phyloP scores from a whole-genome alignment of 1,140 invertebrate genomes.

The Drosophila ironensis region DNA sequence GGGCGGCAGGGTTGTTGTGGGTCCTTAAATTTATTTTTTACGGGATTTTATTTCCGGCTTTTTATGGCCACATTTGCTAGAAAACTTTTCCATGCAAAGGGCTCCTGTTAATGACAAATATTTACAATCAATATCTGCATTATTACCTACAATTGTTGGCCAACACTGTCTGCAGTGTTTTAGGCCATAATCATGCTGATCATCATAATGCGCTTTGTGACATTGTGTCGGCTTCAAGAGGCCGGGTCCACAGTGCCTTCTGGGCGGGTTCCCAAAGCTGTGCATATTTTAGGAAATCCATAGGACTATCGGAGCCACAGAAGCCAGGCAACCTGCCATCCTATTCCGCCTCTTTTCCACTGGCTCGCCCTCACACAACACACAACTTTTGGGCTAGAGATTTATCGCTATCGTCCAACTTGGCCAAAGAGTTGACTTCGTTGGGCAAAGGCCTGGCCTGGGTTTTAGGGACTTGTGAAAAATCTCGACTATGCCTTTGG shows the following conservation, averaged over 20 bases:
- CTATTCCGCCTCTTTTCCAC: neutral
- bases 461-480: conserved; percentile 6
- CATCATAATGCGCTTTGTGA: conserved; percentile 76
- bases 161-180: conserved; percentile 16
- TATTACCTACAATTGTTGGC: neutral
- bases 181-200: conserved; percentile 61
- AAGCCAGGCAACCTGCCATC: no score
- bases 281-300: conserved; percentile 77
- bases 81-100: neutral
- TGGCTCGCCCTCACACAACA: conserved; percentile 17
- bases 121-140: no score
- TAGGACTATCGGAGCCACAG: conserved; percentile 4
- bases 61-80: no score
- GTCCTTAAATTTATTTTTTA: conserved; percentile 8
- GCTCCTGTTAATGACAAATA: neutral
- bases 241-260: conserved; percentile 27
- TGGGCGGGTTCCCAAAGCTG: conserved; percentile 39
- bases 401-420: conserved; percentile 73
- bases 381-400: conserved; percentile 65
- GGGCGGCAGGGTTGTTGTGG: neutral
- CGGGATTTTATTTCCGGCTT: no score
- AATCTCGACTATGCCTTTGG: conserved; percentile 69
- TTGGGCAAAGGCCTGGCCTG: neutral
- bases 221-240: conserved; percentile 69
- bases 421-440: conserved; percentile 53